Evolutionary conservation across 2,797 vertebrate species (phyloP).

Genomic region (Gambelia wislizenii): DNA sequence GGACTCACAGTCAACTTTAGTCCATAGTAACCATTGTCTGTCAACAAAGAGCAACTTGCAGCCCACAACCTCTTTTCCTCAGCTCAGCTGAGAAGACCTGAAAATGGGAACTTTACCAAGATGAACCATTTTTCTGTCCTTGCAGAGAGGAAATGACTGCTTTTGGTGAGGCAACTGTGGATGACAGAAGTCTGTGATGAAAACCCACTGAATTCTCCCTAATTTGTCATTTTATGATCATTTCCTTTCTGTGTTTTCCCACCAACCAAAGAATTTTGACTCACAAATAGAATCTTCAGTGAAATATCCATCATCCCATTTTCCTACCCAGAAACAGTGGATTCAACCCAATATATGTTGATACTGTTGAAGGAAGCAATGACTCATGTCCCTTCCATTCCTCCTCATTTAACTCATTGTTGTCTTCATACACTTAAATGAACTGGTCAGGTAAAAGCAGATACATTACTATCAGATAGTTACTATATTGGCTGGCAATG

Average conservation of each 20-base stretch:
- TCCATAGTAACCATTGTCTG: neutral
- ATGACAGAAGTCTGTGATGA: neutral
- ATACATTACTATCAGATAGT: too few species aligned
- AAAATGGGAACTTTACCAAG: neutral
- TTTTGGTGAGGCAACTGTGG: neutral
- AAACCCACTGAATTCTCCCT: neutral
- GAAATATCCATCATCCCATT: neutral
- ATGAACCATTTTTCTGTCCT: neutral
- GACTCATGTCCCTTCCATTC: neutral
- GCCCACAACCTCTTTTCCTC: neutral
- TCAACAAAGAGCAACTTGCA: neutral
- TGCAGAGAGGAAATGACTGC: neutral
- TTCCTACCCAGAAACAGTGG: neutral
- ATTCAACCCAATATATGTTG: too few species aligned
- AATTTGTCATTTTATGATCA: neutral
- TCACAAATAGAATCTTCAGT: neutral
- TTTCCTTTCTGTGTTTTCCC: neutral
- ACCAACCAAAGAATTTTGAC: too few species aligned
- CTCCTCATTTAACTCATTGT: neutral
- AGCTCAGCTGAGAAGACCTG: neutral
- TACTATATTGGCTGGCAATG: too few species aligned
- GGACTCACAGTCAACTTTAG: too few species aligned
- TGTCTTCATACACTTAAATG: neutral
- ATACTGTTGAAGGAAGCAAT: neutral
- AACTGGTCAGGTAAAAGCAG: too few species aligned